Percentiles rank a stretch among this genome's conserved stretches.
Conservation (phyloP, 23 tunicate species). For the Ciona savignyi region DNA sequence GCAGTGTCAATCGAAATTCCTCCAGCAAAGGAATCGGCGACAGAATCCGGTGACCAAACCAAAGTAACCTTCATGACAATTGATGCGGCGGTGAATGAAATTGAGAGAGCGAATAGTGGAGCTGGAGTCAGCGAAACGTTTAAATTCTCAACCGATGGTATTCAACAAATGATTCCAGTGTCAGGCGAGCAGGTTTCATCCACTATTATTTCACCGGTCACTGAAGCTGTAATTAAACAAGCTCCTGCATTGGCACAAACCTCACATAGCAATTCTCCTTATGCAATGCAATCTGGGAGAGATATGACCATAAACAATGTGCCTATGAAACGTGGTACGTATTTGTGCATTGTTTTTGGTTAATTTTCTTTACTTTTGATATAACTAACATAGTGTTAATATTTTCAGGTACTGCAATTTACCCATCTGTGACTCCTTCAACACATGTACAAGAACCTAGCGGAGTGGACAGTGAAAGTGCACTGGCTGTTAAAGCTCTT, state of each 20-base stretch:
- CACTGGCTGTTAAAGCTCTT: constrained; percentile 64
- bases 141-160: not conserved
- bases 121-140: not conserved
- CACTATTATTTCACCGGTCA: not conserved
- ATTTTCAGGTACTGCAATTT: too few relatives aligned
- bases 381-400: too few relatives aligned
- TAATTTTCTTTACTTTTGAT: too few relatives aligned
- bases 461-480: constrained; percentile 70
- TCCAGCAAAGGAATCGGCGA: not conserved
- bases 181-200: not conserved
- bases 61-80: not conserved
- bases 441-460: not conserved
- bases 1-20: not conserved
- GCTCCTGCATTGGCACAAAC: too few relatives aligned
- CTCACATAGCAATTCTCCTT: too few relatives aligned
- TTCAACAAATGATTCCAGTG: not conserved
- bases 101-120: not conserved
- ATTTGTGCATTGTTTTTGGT: too few relatives aligned
- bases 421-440: not conserved
- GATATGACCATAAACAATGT: too few relatives aligned
- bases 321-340: too few relatives aligned
- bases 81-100: not conserved
- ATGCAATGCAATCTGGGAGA: too few relatives aligned
- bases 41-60: not conserved
- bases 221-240: too few relatives aligned